Base-by-base conservation (phyloP, 35 echinoderm and acorn worm genomes). In the Acanthaster planci region DNA sequence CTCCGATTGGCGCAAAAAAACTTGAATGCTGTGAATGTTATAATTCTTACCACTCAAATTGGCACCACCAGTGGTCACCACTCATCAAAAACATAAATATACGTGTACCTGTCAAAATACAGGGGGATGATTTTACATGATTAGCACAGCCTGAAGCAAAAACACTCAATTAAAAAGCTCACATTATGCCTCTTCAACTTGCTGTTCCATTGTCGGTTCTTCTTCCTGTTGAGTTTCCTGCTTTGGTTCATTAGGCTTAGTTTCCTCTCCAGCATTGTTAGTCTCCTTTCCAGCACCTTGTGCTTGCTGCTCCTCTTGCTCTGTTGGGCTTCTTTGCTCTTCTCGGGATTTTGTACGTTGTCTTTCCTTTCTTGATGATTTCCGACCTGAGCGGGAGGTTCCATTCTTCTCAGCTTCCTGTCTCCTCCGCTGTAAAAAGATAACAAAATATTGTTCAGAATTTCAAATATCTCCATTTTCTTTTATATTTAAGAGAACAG, bases 181-280 rank as follows among this genome's bases (percentile, higher is more conserved):
- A 47, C 34, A 26, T 31, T 9, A 72, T 44, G 78, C 52, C 60
- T 87, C 55, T 59, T 92, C 84, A n/a, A 44, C 77, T n/a, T 82
- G 31, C 31, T 83, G 52, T 59, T 87, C 58, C 51, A 1, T 87
- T 15, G 0, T 37, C n/a, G 10, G 37, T 47, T 51, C 77, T 79
- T 51, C 42, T 7, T 79, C 42, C 77, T 79, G 15, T 14, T 67
- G 60, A 1, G 60, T 8, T 78, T 78, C 76, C 36, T 78, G 76
- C 37, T 8, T 50, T 79, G 10, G 23, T 78, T 78, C 21, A 32
- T 23, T 8, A 18, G 2, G 42, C 12, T 79, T 51, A 22, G 42
- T 37, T 15, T 51, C 42, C 36, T 78, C 76, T 78, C n/a, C 6
- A 18, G 6, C n/a, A 3, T 68, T 3, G n/a, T 35, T 23, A 27